phyloP scores from a whole-genome alignment of 2,113 vertebrate species.

The Archilochus colubris region DNA sequence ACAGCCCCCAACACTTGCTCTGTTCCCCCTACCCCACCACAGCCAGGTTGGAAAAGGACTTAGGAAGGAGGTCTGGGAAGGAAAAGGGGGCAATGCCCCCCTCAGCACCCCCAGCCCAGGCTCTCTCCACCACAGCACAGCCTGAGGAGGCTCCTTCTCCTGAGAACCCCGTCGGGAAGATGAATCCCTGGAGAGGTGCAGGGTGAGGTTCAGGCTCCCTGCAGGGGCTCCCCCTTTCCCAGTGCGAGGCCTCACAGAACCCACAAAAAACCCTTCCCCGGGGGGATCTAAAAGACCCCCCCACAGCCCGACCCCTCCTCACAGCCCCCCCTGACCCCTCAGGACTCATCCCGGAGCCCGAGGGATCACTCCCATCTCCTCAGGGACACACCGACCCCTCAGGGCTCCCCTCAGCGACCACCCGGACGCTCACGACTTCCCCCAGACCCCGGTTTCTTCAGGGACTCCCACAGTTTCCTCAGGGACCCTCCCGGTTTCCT shows the following conservation, averaged over 20 bases:
- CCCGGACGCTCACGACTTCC: not conserved
- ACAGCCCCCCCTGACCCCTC: fast-evolving
- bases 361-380: too few species aligned
- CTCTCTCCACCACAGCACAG: too few species aligned
- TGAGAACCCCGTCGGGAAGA: fast-evolving
- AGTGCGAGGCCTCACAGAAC: fast-evolving
- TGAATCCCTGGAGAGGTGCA: not conserved
- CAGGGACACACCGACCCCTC: too few species aligned
- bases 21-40: not conserved
- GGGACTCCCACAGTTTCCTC: not conserved
- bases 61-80: too few species aligned
- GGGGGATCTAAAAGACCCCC: too few species aligned
- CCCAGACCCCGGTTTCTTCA: too few species aligned
- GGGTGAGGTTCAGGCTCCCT: not conserved
- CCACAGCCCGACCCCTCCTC: fast-evolving
- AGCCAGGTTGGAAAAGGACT: too few species aligned
- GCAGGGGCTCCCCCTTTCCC: fast-evolving
- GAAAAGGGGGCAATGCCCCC: not conserved
- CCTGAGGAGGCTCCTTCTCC: not conserved
- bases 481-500: not conserved
- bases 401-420: not conserved
- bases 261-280: fast-evolving
- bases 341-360: too few species aligned
- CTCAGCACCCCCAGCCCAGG: not conserved
- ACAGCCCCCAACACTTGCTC: not conserved